Percentiles rank a stretch among this genome's conserved stretches.
These are phyloP conservation scores for Gobio gobio DNA, from an alignment of 2,113 vertebrate species.

Conservation along the genomic window DNA sequence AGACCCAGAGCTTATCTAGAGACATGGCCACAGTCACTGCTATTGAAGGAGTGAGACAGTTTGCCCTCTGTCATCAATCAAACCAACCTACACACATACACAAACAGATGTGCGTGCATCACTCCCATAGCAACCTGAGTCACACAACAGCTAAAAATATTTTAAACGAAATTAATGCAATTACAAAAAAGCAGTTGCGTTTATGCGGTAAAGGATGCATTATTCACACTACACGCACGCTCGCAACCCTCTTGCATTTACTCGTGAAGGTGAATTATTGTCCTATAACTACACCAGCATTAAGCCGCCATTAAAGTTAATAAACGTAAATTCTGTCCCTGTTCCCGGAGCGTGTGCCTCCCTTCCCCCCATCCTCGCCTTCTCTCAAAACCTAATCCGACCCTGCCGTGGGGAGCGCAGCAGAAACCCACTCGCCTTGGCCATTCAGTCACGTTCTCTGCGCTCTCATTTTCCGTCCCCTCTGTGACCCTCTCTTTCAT, in stretches of 20 bases:
- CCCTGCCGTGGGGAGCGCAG: slow-evolving; percentile 33
- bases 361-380: slow-evolving; percentile 16
- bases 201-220: not conserved
- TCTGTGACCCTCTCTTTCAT: slow-evolving; percentile 52
- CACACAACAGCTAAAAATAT: slow-evolving; percentile 37
- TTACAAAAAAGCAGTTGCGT: not conserved
- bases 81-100: slow-evolving; percentile 41
- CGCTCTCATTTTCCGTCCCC: slow-evolving; percentile 52
- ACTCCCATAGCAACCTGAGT: slow-evolving; percentile 59
- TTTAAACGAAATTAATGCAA: slow-evolving; percentile 25
- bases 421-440: slow-evolving; percentile 34
- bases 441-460: slow-evolving; percentile 46
- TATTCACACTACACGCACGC: not conserved
- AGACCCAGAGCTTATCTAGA: slow-evolving; percentile 61
- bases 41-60: slow-evolving; percentile 48
- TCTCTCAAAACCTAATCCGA: slow-evolving; percentile 29
- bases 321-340: slow-evolving; percentile 5
- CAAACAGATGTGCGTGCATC: slow-evolving; percentile 43
- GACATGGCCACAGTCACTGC: slow-evolving; percentile 57
- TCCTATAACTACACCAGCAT: slow-evolving; percentile 19
- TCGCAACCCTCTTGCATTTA: not conserved
- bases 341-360: slow-evolving; percentile 9
- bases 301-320: slow-evolving; percentile 30
- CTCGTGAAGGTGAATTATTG: slow-evolving; percentile 8
- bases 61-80: slow-evolving; percentile 60